Evolutionary conservation across 2,888 invertebrate genomes (phyloP).

Genomic region (Himalopsyche anomala): DNA sequence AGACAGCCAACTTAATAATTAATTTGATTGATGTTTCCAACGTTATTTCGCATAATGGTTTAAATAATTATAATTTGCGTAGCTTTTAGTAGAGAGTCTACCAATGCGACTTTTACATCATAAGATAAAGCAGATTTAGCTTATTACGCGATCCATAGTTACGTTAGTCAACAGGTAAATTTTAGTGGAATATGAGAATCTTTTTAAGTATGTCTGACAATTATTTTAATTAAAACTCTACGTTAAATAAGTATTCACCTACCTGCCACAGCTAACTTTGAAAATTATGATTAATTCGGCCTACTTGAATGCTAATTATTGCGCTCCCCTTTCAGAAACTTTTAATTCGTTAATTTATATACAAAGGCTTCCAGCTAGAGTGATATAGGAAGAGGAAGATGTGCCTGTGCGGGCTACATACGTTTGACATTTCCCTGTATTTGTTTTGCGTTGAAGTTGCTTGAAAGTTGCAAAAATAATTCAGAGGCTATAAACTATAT

Average conservation of each 20-base stretch:
- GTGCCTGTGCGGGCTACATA: conserved; percentile 17
- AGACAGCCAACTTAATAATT: no score
- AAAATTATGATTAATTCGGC: conserved; percentile 39
- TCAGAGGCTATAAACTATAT: background rate
- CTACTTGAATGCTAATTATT: conserved; percentile 42
- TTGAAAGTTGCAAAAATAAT: background rate
- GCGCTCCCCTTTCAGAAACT: conserved; percentile 47
- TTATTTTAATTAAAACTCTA: conserved; percentile 23
- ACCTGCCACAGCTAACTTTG: conserved; percentile 3
- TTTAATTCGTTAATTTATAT: conserved; percentile 61
- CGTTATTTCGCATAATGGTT: no score
- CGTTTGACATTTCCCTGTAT: conserved; percentile 29
- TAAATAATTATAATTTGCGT: no score
- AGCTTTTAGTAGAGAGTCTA: no score
- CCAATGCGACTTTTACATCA: no score
- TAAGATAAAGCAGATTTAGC: no score
- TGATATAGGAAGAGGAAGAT: conserved; percentile 46
- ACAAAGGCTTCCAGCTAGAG: conserved; percentile 59
- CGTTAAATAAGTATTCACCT: conserved; percentile 11
- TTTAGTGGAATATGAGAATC: background rate
- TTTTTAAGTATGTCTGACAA: background rate
- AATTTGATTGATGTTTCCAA: no score
- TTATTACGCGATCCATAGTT: no score
- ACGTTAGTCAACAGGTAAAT: no score
- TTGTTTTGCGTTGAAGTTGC: background rate